Base-by-base conservation (phyloP, 2,113 vertebrate genomes). In the Urocitellus parryii region DNA sequence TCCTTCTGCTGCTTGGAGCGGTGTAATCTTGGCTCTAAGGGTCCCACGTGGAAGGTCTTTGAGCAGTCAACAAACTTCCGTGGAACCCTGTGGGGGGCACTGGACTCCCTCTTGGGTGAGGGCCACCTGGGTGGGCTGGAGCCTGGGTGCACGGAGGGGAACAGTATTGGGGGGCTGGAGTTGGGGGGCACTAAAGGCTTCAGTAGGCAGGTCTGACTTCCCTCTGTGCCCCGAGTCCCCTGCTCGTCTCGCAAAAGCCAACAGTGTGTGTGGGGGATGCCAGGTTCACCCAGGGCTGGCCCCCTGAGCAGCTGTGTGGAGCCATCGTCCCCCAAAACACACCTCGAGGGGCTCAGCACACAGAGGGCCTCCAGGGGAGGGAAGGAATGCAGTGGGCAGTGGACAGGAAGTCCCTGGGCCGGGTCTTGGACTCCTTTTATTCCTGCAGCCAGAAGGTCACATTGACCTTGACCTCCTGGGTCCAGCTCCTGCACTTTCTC, bases 51-150 rank as follows among this genome's bases (percentile, higher is more conserved):
- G 27, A 91, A 48, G 16, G 32, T 48, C 22, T 20, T 89, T 56
- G 14, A 4, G 84, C 16, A 11, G 17, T 72, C 91, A 29, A 32
- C 9, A 5, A 61, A 48, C 0, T 2, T 42, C 8, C 27, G 25
- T 0, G 1, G 13, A n/a, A 61, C 4, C 0, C 18, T 22, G 20
- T 37, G 0, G 0, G 34, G 56, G 53, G 9, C 0, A 0, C 10
- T 1, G 0, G 42, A 51, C 48, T 51, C 48, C 48, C 45, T 45
- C 8, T 45, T 45, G 8, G 7, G 45, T 45, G 14, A 34, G 65
- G 63, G 11, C 32, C 13, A 2, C 29, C 53, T 5, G 4, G 73
- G 13, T 0, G 14, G 32, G 27, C 73, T 37, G 68, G 65, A 58
- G 45, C 25, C 6, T 22, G 25, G 16, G 1, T 12, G 1, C 10